Evolutionary conservation across 1,140 invertebrate genomes (phyloP).

Genomic region (Drosophila rhopaloa): DNA sequence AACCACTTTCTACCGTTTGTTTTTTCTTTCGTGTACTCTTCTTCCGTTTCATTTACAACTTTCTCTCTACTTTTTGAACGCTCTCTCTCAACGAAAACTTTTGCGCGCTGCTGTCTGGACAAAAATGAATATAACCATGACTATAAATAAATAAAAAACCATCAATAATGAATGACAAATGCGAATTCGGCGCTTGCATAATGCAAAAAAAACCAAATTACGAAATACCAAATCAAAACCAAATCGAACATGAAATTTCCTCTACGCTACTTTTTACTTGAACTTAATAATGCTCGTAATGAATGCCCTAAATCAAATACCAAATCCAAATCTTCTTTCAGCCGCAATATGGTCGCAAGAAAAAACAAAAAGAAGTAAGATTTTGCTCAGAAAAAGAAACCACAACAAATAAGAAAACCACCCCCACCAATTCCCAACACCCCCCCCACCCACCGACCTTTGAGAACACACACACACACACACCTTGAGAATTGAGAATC

Average conservation of each 20-base stretch:
- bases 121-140: slow-evolving; percentile 38
- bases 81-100: slow-evolving; percentile 63
- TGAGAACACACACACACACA: slow-evolving; percentile 12
- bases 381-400: slow-evolving; percentile 80
- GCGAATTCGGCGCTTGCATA: slow-evolving; percentile 66
- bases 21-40: slow-evolving; percentile 74
- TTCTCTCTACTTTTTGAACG: slow-evolving; percentile 79
- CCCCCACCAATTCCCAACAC: slow-evolving; percentile 26
- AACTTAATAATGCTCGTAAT: slow-evolving; percentile 45
- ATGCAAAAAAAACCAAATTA: slow-evolving; percentile 37
- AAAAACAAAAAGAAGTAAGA: slow-evolving; percentile 98
- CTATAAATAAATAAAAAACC: slow-evolving; percentile 25
- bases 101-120: slow-evolving; percentile 76
- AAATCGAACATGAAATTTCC: slow-evolving; percentile 26
- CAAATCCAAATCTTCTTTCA: slow-evolving; percentile 84
- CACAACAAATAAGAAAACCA: slow-evolving; percentile 34
- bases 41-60: slow-evolving; percentile 75
- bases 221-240: slow-evolving; percentile 5
- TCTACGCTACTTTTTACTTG: slow-evolving; percentile 40
- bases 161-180: slow-evolving; percentile 47
- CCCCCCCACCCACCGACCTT: slow-evolving; percentile 1
- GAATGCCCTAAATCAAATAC: slow-evolving; percentile 65
- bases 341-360: slow-evolving; percentile 93
- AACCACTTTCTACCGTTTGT: slow-evolving; percentile 67
- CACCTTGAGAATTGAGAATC: slow-evolving; percentile 10